Evolutionary conservation across 2,888 invertebrate species (phyloP).

Genomic region (Catocala nupta): DNA sequence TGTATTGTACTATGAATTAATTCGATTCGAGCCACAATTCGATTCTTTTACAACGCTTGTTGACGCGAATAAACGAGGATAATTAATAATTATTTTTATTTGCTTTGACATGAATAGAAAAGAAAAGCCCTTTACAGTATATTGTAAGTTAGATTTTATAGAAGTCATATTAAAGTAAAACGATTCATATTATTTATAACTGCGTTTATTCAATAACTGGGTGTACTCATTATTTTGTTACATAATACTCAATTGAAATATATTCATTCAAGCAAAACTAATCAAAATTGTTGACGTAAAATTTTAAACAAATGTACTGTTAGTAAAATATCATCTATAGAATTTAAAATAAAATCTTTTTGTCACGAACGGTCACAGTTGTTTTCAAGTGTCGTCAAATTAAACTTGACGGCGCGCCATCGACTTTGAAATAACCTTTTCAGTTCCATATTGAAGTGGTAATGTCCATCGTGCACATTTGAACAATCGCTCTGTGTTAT

Average conservation of each 20-base stretch:
- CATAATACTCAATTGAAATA: no score
- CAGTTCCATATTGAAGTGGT: no score
- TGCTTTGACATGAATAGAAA: background rate
- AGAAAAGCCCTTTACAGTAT: background rate
- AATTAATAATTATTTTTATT: constrained; percentile 2
- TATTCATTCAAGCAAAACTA: background rate
- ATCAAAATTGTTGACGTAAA: background rate
- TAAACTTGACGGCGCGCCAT: constrained; percentile 12
- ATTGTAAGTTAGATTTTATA: background rate
- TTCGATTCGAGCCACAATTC: no score
- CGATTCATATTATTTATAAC: background rate
- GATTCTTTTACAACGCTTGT: background rate
- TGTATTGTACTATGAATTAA: no score
- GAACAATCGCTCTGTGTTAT: constrained; percentile 2
- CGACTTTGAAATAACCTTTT: no score
- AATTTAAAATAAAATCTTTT: constrained; percentile 18
- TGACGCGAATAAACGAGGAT: constrained; percentile 4
- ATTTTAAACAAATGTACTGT: background rate
- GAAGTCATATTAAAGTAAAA: no score
- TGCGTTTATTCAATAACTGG: background rate
- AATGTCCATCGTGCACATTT: background rate
- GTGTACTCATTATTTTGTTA: no score
- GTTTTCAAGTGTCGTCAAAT: constrained; percentile 10
- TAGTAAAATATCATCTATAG: background rate
- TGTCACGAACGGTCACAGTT: constrained; percentile 24